Evolutionary conservation across 2,113 vertebrate genomes (phyloP).

Genomic region (Choloepus hoffmanni): DNA sequence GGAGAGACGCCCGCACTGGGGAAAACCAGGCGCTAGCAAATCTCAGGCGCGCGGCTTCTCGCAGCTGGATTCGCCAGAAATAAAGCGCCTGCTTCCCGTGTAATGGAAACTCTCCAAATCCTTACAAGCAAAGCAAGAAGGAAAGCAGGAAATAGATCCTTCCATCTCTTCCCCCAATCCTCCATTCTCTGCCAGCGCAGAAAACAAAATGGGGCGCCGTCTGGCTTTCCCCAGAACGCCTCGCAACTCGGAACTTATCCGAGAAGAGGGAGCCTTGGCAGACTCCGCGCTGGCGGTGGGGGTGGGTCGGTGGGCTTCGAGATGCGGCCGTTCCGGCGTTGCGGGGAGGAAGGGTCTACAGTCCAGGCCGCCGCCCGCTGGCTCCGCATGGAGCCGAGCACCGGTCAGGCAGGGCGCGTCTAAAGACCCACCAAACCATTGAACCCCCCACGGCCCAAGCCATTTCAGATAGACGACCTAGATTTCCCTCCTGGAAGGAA

Average conservation of each 20-base stretch:
- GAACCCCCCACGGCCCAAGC: neutral
- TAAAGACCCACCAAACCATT: neutral
- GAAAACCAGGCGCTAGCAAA: neutral
- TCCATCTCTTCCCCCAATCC: neutral
- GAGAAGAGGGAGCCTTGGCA: neutral
- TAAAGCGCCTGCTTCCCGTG: neutral
- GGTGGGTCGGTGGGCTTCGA: neutral
- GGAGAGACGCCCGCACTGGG: neutral
- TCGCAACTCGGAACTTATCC: neutral
- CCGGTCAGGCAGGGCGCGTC: neutral
- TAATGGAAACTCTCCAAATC: slow-evolving; percentile 61
- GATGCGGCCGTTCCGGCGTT: accelerated
- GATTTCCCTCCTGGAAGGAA: slow-evolving; percentile 59
- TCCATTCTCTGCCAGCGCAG: neutral
- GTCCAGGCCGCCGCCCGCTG: accelerated
- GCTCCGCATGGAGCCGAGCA: neutral
- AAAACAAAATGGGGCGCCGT: slow-evolving; percentile 52
- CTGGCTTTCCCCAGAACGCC: neutral
- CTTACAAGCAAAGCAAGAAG: slow-evolving; percentile 46
- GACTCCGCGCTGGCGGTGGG: neutral
- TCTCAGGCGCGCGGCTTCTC: neutral
- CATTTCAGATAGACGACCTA: neutral
- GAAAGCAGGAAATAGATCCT: slow-evolving; percentile 52
- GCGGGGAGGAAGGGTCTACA: neutral
- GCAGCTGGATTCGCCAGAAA: neutral